Conservation (phyloP, 1,140 invertebrate genomes). For the Heliconius congener region DNA sequence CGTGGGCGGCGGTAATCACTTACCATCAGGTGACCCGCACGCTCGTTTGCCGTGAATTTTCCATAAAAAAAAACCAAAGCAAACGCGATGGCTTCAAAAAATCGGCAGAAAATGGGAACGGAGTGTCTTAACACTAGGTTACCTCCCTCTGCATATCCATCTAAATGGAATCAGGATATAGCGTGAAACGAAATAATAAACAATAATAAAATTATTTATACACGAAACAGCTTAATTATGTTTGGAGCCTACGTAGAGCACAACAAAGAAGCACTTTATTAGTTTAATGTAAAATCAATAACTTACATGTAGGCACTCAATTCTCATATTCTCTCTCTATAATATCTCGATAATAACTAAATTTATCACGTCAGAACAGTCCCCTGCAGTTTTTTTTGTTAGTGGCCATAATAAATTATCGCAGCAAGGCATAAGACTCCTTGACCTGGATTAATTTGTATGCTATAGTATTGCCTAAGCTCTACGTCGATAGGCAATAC, state of each 20-base stretch:
- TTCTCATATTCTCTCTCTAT: constrained; percentile 4
- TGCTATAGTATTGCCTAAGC: background rate
- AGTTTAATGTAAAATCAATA: constrained; percentile 11
- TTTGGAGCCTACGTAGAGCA: background rate
- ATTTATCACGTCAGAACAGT: constrained; percentile 31
- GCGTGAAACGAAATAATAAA: too few relatives aligned
- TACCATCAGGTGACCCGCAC: too few relatives aligned
- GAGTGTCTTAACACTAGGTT: too few relatives aligned
- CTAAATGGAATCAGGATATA: too few relatives aligned
- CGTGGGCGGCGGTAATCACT: too few relatives aligned
- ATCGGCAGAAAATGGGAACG: too few relatives aligned
- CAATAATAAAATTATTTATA: background rate
- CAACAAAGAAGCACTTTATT: background rate
- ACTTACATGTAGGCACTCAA: background rate
- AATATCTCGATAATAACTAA: constrained; percentile 10
- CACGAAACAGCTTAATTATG: background rate
- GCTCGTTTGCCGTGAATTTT: too few relatives aligned
- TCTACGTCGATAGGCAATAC: background rate
- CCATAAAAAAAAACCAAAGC: too few relatives aligned
- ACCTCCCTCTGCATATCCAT: too few relatives aligned
- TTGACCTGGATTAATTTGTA: constrained; percentile 49
- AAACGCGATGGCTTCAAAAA: too few relatives aligned
- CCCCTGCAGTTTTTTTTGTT: constrained; percentile 42
- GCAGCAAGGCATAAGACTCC: constrained; percentile 40
- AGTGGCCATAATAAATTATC: constrained; percentile 48